Conservation (phyloP, 2,888 invertebrate genomes). For the Drosophila kuntzei region DNA sequence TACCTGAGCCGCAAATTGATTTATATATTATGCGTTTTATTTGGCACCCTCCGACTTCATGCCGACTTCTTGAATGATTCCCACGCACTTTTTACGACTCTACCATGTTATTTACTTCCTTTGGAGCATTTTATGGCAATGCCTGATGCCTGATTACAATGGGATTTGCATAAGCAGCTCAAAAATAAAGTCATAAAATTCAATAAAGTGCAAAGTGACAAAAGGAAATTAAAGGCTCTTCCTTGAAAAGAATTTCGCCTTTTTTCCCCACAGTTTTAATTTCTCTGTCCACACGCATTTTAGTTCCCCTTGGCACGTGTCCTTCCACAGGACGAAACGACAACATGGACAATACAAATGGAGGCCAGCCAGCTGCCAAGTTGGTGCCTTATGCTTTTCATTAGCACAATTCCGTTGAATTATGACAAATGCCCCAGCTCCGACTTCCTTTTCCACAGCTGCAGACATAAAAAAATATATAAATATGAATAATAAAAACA, state of each 20-base stretch:
- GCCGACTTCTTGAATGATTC: slow-evolving; percentile 4
- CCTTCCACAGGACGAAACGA: slow-evolving; percentile 24
- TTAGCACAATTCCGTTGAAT: slow-evolving; percentile 68
- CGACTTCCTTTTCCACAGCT: slow-evolving; percentile 45
- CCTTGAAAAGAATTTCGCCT: slow-evolving; percentile 5
- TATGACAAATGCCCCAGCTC: slow-evolving; percentile 54
- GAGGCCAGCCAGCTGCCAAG: slow-evolving; percentile 37
- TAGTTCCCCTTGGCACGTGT: slow-evolving; percentile 18
- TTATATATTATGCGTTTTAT: slow-evolving; percentile 43
- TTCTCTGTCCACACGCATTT: slow-evolving; percentile 8
- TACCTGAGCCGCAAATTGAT: slow-evolving; percentile 75
- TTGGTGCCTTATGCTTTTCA: slow-evolving; percentile 63
- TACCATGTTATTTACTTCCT: slow-evolving; percentile 27
- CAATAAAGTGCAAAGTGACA: slow-evolving; percentile 68
- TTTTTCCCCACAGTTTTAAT: slow-evolving; percentile 29
- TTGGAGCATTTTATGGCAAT: slow-evolving; percentile 41
- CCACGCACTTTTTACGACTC: slow-evolving; percentile 21
- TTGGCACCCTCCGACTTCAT: neutral
- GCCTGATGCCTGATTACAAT: slow-evolving; percentile 67
- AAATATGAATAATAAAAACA: slow-evolving; percentile 19
- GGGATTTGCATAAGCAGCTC: slow-evolving; percentile 74
- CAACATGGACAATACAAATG: slow-evolving; percentile 13
- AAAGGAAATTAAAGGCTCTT: slow-evolving; percentile 54
- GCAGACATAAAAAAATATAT: slow-evolving; percentile 53
- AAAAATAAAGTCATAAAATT: slow-evolving; percentile 66